Percentiles rank a stretch among this genome's conserved stretches.
Evolutionary conservation across 2,797 vertebrate species (phyloP).

Genomic region (Bradypodion ventrale): DNA sequence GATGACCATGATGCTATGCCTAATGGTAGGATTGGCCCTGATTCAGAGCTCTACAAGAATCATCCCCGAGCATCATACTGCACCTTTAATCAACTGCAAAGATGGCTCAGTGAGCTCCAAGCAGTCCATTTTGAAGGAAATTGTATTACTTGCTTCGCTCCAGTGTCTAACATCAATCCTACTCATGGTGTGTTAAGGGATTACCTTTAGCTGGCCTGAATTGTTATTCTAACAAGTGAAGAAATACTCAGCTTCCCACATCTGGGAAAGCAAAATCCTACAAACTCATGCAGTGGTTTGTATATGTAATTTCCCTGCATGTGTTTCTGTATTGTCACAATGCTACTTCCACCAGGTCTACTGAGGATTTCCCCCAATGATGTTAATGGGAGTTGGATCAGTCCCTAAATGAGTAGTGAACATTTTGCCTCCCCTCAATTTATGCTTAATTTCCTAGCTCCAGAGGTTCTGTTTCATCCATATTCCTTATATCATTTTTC

Average conservation of each 20-base stretch:
- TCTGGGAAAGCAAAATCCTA: not conserved
- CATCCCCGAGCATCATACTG: not conserved
- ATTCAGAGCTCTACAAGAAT: not conserved
- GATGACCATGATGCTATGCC: not conserved
- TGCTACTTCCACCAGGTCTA: not conserved
- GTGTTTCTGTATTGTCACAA: conserved; percentile 29
- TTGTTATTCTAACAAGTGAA: not conserved
- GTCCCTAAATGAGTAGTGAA: conserved; percentile 59
- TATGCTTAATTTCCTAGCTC: conserved; percentile 61
- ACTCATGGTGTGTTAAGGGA: not conserved
- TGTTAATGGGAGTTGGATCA: conserved; percentile 51
- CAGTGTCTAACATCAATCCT: not conserved
- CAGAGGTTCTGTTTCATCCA: conserved; percentile 60
- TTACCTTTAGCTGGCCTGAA: not conserved
- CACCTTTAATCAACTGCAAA: not conserved
- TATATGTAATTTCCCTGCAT: conserved; percentile 33
- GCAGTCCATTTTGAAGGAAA: not conserved
- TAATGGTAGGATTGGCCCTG: not conserved
- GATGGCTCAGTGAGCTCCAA: not conserved
- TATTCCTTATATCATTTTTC: conserved; percentile 59
- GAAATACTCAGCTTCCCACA: not conserved
- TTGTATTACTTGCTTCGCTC: conserved; percentile 25
- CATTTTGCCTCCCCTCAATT: conserved; percentile 59
- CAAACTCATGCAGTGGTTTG: not conserved
- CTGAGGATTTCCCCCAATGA: conserved; percentile 45